Evolutionary conservation across 1,140 invertebrate genomes (phyloP), one percentile per base, ranked within the genome.

Genomic region (Sitobion miscanthi): DNA sequence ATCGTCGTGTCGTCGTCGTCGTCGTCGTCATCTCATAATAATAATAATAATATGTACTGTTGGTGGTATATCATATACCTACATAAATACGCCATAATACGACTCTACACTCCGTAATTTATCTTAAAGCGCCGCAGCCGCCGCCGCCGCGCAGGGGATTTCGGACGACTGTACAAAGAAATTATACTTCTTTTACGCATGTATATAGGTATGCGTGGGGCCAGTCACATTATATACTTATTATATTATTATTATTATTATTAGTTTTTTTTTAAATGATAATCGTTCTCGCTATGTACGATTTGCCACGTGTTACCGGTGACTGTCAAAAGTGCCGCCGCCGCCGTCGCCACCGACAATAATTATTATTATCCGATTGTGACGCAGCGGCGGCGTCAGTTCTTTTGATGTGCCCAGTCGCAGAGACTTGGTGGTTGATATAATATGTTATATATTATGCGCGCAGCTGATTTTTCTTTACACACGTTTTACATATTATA

Each of bases 301-400:
- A 62, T 90, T 90, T 90, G 88, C 88, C 88, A 62, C 88, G 88
- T 90, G 88, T 90, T 90, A 57, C 52, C 49, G 49, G 87, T 54
- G 87, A 90, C 54, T 42, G 88, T 90, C 88, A 90, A 62, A 62
- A 90, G 88, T 90, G 54, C 88, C 38, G 88, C 88, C 52, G 88
- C 87, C 85, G 87, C 52, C 52, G 88, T 21, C 49, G 49, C 35
- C 85, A 49, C 88, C 54, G 38, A 38, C 54, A 52, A 90, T 54
- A 90, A 62, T 90, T 62, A 90, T 62, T 90, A 90, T 90, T 90
- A 90, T 90, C 88, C 54, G 54, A 62, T 90, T 90, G 88, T 90
- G 88, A 90, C 88, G 88, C 54, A 42, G 54, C 88, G 54, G 88
- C 52, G 42, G 25, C n/a, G 54, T 90, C 38, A 57, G 88, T 90